Evolutionary conservation across 2,113 vertebrate genomes (phyloP).

Genomic region (Apodemus speciosus): DNA sequence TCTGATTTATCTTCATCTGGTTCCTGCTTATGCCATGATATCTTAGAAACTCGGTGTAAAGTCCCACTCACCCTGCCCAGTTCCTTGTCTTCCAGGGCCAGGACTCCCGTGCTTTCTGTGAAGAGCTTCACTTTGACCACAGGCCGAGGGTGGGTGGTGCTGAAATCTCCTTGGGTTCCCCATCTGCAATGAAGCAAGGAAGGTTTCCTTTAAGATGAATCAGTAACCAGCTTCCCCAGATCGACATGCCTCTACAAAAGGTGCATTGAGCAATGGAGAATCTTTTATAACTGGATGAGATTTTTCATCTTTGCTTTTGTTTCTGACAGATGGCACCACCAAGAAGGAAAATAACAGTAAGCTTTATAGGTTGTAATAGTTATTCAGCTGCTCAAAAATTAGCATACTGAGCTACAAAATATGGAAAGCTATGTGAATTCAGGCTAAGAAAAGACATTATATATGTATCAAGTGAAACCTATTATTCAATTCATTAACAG

Average conservation of each 20-base stretch:
- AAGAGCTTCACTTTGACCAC: conserved; percentile 98
- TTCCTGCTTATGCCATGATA: neutral
- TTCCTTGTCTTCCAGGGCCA: conserved; percentile 98
- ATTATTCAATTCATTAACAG: conserved; percentile 26
- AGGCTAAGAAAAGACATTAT: neutral
- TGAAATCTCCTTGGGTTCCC: conserved; percentile 99
- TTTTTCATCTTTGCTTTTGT: conserved; percentile 65
- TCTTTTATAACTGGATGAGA: neutral
- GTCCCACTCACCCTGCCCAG: conserved; percentile 92
- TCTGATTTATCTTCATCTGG: neutral
- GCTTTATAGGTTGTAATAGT: conserved; percentile 39
- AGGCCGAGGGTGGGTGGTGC: conserved; percentile 94
- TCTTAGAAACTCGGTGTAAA: neutral
- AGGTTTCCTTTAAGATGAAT: conserved; percentile 43
- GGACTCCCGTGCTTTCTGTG: conserved; percentile 95
- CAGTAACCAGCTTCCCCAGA: neutral
- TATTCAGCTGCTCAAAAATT: conserved; percentile 53
- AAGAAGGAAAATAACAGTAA: conserved; percentile 55
- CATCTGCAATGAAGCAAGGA: conserved; percentile 88
- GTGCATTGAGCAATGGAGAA: neutral
- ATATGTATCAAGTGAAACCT: neutral
- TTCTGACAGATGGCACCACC: conserved; percentile 66
- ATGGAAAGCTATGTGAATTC: neutral
- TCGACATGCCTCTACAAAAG: neutral
- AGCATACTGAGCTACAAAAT: neutral